phyloP scores from a whole-genome alignment of 2,888 invertebrate genomes.

The Agelastica alni region DNA sequence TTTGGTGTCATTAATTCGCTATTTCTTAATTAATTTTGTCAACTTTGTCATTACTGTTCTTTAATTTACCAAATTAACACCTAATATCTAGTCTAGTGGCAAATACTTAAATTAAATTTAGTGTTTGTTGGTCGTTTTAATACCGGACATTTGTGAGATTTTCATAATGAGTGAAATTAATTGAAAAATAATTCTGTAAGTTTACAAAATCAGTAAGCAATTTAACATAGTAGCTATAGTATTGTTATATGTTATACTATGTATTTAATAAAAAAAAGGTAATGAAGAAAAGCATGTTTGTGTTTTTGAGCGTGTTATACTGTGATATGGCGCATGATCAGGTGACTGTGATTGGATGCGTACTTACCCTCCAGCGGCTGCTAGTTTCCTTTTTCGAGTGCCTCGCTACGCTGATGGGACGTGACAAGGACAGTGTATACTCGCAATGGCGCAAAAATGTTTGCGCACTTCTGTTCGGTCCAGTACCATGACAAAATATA shows the following conservation, averaged over 20 bases:
- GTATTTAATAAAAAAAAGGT: slow-evolving; percentile 13
- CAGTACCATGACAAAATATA: slow-evolving; percentile 37
- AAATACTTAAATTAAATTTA: too few species aligned
- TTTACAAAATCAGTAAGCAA: not conserved
- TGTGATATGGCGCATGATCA: slow-evolving; percentile 59
- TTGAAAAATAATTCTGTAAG: not conserved
- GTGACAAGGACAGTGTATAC: slow-evolving; percentile 53
- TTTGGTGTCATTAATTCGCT: too few species aligned
- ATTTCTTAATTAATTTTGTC: too few species aligned
- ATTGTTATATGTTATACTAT: slow-evolving; percentile 20
- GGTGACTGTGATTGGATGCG: slow-evolving; percentile 57
- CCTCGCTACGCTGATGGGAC: slow-evolving; percentile 57
- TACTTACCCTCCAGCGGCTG: slow-evolving; percentile 57
- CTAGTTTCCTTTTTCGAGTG: slow-evolving; percentile 57
- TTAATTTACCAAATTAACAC: too few species aligned
- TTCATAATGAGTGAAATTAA: not conserved
- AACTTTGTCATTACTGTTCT: too few species aligned
- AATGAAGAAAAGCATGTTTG: slow-evolving; percentile 45
- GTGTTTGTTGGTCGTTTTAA: too few species aligned
- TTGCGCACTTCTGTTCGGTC: slow-evolving; percentile 41
- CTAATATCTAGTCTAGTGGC: too few species aligned
- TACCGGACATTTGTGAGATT: too few species aligned
- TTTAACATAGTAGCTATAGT: slow-evolving; percentile 18
- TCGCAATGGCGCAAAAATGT: slow-evolving; percentile 37
- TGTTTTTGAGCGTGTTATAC: slow-evolving; percentile 54